Evolutionary conservation across 2,888 invertebrate genomes (phyloP), one percentile per base, ranked within the genome.

Genomic region (Magallana nippona): DNA sequence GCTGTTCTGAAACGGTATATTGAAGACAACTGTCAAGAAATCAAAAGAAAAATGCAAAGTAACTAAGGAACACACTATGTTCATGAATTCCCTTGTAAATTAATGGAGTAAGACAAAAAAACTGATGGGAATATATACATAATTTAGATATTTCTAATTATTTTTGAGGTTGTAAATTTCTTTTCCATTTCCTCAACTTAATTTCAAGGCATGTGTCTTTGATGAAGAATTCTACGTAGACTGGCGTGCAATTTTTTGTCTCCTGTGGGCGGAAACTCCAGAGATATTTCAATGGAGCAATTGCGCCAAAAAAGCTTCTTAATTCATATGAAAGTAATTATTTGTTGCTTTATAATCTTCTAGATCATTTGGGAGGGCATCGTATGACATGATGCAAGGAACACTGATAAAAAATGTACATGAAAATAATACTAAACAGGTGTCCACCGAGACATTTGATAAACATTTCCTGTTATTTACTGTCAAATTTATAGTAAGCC

Each of bases 391-490:
- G 11, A 71, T 71, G 27, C 27, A 27, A 71, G 71, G 15, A 71
- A 15, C 71, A 71, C 71, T 71, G 27, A 71, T 71, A 71, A 71
- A 32, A 44, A 71, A 71, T 15, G 15, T 27, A 71, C 27, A 22
- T 32, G 27, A 27, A 71, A 71, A 27, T 71, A 71, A 71, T 27
- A 15, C 11, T 27, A 13, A 71, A 27, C 71, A 71, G 71, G 71
- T 71, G 71, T 71, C 71, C 27, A 27, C 10, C 13, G 27, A 19
- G 71, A 71, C 71, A 71, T 71, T 71, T 71, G 71, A 71, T 71
- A 71, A 71, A 71, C 71, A 71, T 71, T 71, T 71, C 71, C 71
- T 71, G 71, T 71, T 71, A 71, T 71, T 22, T 71, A 71, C 19
- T 27, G 71, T 22, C 27, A 27, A 71, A 71, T 71, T 32, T 71